phyloP scores from a whole-genome alignment of 2,797 vertebrate genomes.

The Potorous gilbertii region DNA sequence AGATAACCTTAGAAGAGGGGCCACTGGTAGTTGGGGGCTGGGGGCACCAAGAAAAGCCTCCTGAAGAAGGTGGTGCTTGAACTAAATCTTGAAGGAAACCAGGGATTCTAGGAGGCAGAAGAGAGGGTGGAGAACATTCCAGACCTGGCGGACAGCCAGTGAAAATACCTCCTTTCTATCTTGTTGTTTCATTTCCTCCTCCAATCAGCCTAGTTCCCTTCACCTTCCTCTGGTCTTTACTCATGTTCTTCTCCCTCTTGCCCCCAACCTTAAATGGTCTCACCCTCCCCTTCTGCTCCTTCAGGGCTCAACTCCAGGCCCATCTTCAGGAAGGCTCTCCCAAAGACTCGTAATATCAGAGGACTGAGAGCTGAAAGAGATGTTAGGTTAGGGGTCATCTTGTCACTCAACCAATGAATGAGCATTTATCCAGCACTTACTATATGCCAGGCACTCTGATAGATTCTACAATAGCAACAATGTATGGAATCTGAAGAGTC shows the following conservation, averaged over 20 bases:
- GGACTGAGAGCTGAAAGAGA: background rate
- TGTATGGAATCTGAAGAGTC: background rate
- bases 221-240: background rate
- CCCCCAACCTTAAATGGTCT: background rate
- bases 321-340: background rate
- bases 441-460: background rate
- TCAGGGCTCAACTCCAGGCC: background rate
- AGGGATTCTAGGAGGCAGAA: no score
- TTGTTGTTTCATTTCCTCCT: background rate
- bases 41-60: background rate
- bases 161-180: background rate
- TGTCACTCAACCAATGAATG: background rate
- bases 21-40: background rate
- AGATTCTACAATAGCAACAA: background rate
- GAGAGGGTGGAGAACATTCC: no score
- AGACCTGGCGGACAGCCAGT: no score
- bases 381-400: background rate
- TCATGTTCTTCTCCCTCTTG: background rate
- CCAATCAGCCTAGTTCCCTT: background rate
- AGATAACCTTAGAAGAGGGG: background rate
- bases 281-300: background rate
- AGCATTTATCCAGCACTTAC: background rate
- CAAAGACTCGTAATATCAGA: background rate
- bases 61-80: background rate
- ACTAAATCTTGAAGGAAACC: no score